Conservation (phyloP, 2,888 invertebrate genomes). For the Brachycybe producta region DNA sequence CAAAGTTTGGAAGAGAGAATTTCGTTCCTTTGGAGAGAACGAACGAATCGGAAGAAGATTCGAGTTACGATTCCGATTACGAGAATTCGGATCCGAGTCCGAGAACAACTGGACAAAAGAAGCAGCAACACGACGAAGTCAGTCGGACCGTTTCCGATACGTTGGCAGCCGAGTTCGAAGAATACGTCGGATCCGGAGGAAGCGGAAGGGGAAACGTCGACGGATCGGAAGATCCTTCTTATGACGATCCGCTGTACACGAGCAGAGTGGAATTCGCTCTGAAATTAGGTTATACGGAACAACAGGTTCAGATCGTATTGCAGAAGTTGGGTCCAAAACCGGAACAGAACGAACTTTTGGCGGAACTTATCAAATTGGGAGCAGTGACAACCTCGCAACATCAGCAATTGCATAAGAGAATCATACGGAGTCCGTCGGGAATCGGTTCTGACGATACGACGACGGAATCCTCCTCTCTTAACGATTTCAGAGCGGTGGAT, state of each 20-base stretch:
- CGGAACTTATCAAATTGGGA: conserved; percentile 69
- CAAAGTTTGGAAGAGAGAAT: background rate
- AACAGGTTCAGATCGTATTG: conserved; percentile 65
- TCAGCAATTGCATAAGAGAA: background rate
- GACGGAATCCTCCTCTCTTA: background rate
- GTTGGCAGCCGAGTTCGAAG: conserved; percentile 68
- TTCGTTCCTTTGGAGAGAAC: background rate
- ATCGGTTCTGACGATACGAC: background rate
- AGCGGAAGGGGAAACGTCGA: background rate
- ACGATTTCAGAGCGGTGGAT: background rate
- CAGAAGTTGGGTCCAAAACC: conserved; percentile 72
- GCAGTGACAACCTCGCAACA: conserved; percentile 14
- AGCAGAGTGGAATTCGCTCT: conserved; percentile 76
- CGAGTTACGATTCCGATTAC: conserved; percentile 69
- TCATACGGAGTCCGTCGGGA: background rate
- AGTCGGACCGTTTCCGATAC: conserved; percentile 73
- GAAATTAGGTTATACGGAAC: conserved; percentile 82
- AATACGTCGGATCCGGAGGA: conserved; percentile 45
- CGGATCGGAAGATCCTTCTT: conserved; percentile 10
- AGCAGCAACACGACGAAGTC: conserved; percentile 53
- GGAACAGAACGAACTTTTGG: conserved; percentile 71
- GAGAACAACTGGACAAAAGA: conserved; percentile 25
- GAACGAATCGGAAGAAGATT: conserved; percentile 50
- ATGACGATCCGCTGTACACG: conserved; percentile 33
- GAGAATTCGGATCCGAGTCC: conserved; percentile 39